Conservation (phyloP, 2,888 invertebrate species). For the Diogma glabrata region DNA sequence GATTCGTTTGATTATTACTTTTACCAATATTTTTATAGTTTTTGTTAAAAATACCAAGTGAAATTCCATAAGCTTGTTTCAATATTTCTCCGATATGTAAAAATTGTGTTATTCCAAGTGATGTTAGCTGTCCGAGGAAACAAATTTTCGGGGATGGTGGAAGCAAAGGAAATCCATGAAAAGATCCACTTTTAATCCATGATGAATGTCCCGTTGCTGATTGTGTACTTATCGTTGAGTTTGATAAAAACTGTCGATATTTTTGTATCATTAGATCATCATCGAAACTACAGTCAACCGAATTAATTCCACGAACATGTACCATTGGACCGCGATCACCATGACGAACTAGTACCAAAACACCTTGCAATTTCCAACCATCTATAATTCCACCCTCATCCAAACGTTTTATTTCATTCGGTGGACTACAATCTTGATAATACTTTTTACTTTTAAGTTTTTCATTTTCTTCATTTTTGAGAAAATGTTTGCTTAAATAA, state of each 20-base stretch:
- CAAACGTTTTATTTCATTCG: slow-evolving; percentile 52
- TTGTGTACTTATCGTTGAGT: slow-evolving; percentile 26
- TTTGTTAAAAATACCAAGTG: slow-evolving; percentile 31
- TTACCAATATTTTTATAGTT: not conserved
- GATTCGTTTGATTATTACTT: not conserved
- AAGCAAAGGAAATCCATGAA: slow-evolving; percentile 71
- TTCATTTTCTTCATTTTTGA: slow-evolving; percentile 25
- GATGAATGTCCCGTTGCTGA: slow-evolving; percentile 44
- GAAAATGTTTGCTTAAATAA: slow-evolving; percentile 12
- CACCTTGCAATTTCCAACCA: slow-evolving; percentile 37
- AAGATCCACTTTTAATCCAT: slow-evolving; percentile 69
- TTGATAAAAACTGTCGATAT: slow-evolving; percentile 34
- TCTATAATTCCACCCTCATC: slow-evolving; percentile 51
- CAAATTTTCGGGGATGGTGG: slow-evolving; percentile 58
- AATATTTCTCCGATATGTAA: slow-evolving; percentile 63
- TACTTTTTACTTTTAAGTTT: slow-evolving; percentile 50
- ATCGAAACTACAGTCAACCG: slow-evolving; percentile 58
- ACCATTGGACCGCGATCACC: slow-evolving; percentile 83
- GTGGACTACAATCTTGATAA: slow-evolving; percentile 59
- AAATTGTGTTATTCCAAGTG: slow-evolving; percentile 67
- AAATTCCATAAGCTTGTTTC: slow-evolving; percentile 43
- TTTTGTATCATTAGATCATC: slow-evolving; percentile 35
- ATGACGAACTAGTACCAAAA: slow-evolving; percentile 69
- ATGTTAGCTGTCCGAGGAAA: slow-evolving; percentile 45
- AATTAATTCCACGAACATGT: slow-evolving; percentile 65